These are phyloP conservation scores for Dicrostonyx torquatus DNA, from an alignment of 2,797 vertebrate species.

Conservation along the genomic window DNA sequence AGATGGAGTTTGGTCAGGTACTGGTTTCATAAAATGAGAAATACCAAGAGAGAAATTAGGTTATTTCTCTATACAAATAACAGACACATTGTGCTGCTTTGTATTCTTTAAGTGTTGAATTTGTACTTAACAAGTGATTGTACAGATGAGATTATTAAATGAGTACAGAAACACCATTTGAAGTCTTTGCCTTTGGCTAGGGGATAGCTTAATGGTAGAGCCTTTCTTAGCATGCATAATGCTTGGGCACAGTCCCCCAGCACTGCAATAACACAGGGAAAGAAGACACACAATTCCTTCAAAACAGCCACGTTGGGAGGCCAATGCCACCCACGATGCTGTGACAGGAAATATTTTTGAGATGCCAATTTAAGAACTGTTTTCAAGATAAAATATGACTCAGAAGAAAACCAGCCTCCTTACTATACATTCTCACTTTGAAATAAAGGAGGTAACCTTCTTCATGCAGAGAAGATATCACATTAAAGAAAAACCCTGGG, in stretches of 20 bases:
- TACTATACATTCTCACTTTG: slow-evolving; percentile 48
- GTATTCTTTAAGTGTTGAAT: slow-evolving; percentile 30
- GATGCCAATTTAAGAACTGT: slow-evolving; percentile 51
- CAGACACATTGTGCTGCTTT: background rate
- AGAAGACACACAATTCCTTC: background rate
- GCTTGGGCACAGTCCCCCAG: background rate
- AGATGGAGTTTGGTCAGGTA: slow-evolving; percentile 38
- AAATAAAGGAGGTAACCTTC: background rate
- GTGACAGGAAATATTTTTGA: slow-evolving; percentile 36
- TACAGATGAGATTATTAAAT: background rate
- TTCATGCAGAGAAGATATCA: background rate
- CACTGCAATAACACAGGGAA: background rate
- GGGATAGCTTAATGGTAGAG: background rate
- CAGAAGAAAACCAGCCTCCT: slow-evolving; percentile 46
- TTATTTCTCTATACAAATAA: slow-evolving; percentile 19
- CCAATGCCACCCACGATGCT: background rate
- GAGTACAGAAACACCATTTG: background rate
- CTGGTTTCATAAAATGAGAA: slow-evolving; percentile 10
- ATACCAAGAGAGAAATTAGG: slow-evolving; percentile 33
- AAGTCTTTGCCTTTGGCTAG: background rate
- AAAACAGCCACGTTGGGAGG: background rate
- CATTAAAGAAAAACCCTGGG: background rate
- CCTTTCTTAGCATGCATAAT: background rate
- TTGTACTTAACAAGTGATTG: background rate
- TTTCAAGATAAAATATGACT: slow-evolving; percentile 61